A percentile compares a stretch with the other conserved stretches of the same genome.
These are phyloP conservation scores for Athene cunicularia DNA, from an alignment of 2,113 vertebrate genomes.

Conservation along the genomic window DNA sequence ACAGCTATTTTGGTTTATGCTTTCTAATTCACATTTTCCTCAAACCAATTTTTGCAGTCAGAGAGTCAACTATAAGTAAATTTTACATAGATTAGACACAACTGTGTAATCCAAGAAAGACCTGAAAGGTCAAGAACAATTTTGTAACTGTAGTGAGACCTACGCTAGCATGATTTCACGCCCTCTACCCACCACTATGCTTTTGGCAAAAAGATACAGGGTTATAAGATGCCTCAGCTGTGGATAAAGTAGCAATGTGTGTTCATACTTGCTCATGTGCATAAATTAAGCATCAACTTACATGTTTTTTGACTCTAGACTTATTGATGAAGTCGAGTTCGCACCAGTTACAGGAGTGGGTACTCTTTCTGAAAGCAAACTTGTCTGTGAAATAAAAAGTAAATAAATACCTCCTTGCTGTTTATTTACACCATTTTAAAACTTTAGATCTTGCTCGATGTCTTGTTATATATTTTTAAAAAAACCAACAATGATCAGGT, in stretches of 20 bases:
- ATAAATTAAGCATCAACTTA: conserved; percentile 63
- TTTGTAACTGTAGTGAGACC: neutral
- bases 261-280: fast-evolving
- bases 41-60: neutral
- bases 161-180: neutral
- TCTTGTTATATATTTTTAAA: neutral
- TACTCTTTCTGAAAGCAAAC: conserved; percentile 81
- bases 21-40: neutral
- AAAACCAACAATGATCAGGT: neutral
- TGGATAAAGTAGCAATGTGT: neutral
- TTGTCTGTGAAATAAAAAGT: conserved; percentile 73
- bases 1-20: neutral
- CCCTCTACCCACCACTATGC: neutral
- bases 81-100: neutral
- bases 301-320: conserved; percentile 78
- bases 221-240: neutral
- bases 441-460: neutral
- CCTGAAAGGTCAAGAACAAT: neutral
- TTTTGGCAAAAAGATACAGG: neutral
- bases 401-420: neutral
- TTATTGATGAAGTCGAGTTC: conserved; percentile 46
- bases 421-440: neutral
- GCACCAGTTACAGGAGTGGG: conserved; percentile 81
- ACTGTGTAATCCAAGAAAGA: neutral
- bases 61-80: neutral